Percentiles rank a stretch among this genome's conserved stretches.
Conservation (phyloP, 2,113 vertebrate genomes). For the Anhinga anhinga region DNA sequence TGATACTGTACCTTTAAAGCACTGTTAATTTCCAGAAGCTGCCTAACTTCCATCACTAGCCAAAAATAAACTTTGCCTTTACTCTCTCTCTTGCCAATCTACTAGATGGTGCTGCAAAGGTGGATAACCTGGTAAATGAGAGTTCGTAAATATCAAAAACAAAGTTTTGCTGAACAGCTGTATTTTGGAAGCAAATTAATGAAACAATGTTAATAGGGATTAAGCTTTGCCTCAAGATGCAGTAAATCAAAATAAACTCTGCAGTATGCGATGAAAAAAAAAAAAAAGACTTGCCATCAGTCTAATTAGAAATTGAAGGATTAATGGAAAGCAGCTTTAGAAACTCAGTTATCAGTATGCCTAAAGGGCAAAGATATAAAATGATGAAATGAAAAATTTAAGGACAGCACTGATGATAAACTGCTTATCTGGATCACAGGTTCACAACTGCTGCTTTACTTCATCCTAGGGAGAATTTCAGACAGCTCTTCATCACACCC, state of each 20-base stretch:
- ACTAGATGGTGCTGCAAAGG: not conserved
- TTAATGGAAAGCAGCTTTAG: conserved; percentile 20
- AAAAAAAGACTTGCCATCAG: not conserved
- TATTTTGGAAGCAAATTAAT: not conserved
- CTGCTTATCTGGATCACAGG: not conserved
- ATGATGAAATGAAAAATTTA: not conserved
- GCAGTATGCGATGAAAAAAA: not conserved
- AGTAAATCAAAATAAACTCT: not conserved
- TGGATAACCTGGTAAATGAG: not conserved
- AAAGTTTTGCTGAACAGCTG: not conserved
- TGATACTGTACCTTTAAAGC: not conserved
- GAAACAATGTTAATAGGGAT: not conserved
- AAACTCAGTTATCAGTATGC: not conserved
- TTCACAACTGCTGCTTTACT: not conserved
- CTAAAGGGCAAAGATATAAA: not conserved
- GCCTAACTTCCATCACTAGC: not conserved
- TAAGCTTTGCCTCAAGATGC: not conserved
- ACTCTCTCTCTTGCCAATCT: not conserved
- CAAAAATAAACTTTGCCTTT: not conserved
- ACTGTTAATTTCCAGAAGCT: not conserved
- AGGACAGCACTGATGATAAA: not conserved
- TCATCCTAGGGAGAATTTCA: not conserved
- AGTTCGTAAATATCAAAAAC: not conserved
- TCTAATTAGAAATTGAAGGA: conserved; percentile 29
- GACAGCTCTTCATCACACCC: not conserved